Base-by-base conservation (phyloP, 2,888 invertebrate species). In the Lypha dubia region DNA sequence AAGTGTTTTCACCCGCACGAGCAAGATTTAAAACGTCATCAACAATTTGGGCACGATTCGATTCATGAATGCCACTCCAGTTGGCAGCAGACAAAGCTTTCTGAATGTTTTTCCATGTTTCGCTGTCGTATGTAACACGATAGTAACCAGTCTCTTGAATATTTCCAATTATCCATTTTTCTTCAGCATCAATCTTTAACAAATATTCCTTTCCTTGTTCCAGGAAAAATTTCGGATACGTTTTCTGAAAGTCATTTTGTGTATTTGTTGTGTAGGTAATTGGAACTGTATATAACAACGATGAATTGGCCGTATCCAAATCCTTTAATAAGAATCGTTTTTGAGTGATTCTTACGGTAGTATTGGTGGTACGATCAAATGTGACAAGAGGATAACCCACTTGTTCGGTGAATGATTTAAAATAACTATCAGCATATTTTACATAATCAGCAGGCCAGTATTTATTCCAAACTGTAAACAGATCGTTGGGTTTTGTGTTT, bases 1-100 rank as follows among this genome's bases (percentile, higher is more conserved):
- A 96, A 0, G 91, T 88, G 83, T 96, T 92, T 24, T 94, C 88
- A 1, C 94, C 94, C n/a, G 94, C 94, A 63, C 95, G 93, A n/a
- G 96, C 96, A 77, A 96, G 93, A 91, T 95, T 95, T 87, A 96
- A 93, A 1, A 95, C 93, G 91, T 98, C 98, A 88, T 98, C 96
- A 13, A 98, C 94, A 28, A 96, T 93, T 92, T 97, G 96, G 3
- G 96, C 97, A 87, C 95, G 93, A 90, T 96, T 96, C 15, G 95
- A 91, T 58, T 94, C 93, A 86, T 95, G 93, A 68, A 97, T 95
- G 3, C 71, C 87, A 44, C 88, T 76, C 89, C 89, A 91, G 7
- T 89, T 87, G 3, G 44, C 17, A 0, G 44, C 0, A 4, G 87
- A 67, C 0, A 89, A 62, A 0, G 88, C 86, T 0, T 76, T 20